Percentiles rank a stretch among this genome's conserved stretches.
Conservation (phyloP, 30 jellyfish, hydroid and myxozoan genomes). For the Rhopilema esculentum region DNA sequence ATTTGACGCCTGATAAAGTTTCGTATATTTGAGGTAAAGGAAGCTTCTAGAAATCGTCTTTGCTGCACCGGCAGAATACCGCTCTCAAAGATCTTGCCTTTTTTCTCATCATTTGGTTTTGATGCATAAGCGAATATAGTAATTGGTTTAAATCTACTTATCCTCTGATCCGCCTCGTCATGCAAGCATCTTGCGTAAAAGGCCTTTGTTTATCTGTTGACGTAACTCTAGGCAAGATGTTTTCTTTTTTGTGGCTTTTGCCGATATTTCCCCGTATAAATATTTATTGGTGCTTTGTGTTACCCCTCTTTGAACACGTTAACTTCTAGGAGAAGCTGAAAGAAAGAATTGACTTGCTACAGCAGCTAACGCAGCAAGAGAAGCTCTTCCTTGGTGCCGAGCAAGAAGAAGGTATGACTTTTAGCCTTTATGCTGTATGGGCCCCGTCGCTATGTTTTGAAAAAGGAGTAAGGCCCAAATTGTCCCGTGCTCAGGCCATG, state of each 20-base stretch:
- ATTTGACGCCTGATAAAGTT: not conserved
- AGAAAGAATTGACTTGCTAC: constrained; percentile 26
- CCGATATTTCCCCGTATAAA: not conserved
- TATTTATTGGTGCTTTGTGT: not conserved
- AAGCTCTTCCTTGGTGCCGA: constrained; percentile 53
- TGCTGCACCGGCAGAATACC: not conserved
- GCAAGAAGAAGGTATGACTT: constrained; percentile 17
- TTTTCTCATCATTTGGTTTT: not conserved
- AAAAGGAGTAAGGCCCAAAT: no score
- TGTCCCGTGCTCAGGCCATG: no score
- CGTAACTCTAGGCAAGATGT: not conserved
- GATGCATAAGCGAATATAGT: not conserved
- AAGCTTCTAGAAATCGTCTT: not conserved
- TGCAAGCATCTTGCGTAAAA: not conserved
- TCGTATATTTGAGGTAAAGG: not conserved
- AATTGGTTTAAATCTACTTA: not conserved
- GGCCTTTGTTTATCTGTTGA: not conserved
- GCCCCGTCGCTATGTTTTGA: no score
- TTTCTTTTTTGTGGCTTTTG: not conserved
- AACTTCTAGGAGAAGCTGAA: constrained; percentile 37
- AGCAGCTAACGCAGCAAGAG: constrained; percentile 56
- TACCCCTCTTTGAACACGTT: not conserved
- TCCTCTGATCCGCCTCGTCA: not conserved
- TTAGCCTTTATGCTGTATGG: no score
- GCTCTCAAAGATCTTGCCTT: not conserved